phyloP scores from a whole-genome alignment of 2,888 invertebrate genomes.

The Troglohyphantes excavatus region DNA sequence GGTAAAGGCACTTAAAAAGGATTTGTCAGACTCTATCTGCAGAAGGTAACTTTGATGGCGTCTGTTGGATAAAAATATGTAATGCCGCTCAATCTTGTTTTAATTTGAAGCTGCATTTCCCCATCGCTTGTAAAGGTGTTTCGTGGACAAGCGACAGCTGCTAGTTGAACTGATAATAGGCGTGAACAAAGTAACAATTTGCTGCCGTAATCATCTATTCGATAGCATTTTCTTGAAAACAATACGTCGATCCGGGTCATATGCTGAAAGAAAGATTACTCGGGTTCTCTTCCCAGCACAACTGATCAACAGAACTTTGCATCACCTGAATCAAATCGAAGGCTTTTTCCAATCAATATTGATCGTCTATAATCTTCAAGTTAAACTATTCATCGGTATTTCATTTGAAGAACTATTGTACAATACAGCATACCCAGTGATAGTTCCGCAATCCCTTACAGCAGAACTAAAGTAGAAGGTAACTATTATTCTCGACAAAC shows the following conservation, averaged over 20 bases:
- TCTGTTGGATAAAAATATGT: background rate
- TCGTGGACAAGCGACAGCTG: slow-evolving; percentile 22
- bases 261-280: background rate
- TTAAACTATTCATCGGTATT: too few species aligned
- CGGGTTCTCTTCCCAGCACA: background rate
- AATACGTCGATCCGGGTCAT: background rate
- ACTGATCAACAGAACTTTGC: background rate
- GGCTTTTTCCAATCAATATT: too few species aligned
- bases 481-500: background rate
- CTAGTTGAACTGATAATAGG: slow-evolving; percentile 18
- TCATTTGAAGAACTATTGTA: too few species aligned
- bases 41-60: background rate
- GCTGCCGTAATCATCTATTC: slow-evolving; percentile 27
- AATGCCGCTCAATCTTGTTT: background rate
- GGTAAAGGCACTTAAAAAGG: background rate
- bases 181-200: slow-evolving; percentile 31
- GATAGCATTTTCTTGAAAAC: slow-evolving; percentile 19
- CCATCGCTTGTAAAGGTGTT: background rate
- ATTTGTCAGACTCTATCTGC: background rate
- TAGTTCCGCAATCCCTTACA: too few species aligned
- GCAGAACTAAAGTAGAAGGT: too few species aligned
- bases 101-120: background rate
- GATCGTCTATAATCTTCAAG: too few species aligned
- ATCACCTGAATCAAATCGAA: too few species aligned
- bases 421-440: too few species aligned